Evolutionary conservation across 2,888 invertebrate species (phyloP), one percentile per base, ranked within the genome.

Genomic region (Machimus rusticus): DNA sequence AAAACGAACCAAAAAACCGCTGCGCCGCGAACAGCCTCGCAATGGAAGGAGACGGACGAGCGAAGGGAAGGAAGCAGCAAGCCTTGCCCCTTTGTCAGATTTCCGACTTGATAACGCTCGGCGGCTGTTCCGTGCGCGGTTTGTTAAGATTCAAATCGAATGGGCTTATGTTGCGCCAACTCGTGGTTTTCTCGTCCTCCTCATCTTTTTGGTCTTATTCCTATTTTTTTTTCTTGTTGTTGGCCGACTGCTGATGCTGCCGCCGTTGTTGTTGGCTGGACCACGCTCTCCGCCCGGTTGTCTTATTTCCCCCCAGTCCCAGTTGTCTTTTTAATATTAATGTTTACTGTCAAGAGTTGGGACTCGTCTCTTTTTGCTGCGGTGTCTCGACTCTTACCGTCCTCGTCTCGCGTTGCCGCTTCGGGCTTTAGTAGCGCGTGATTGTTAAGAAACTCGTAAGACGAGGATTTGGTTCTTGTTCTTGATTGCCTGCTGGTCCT

Each of bases 61-160:
- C 43, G 16, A 55, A 57, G 43, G 86, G 55, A 86, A 55, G 78
- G 78, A 78, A 82, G 82, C 74, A 76, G 77, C 84, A 88, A 78
- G 86, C 82, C 86, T 85, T 86, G 78, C 87, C 87, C 89, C 91
- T 92, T 92, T 92, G 91, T 91, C 90, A 92, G 92, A 92, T 92
- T 90, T 92, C 92, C 92, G 92, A 91, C 92, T 89, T 90, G 92
- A 92, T 92, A 92, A 92, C 90, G 90, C 85, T 88, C 89, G 87
- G 88, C 88, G 88, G 89, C 89, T 89, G 89, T 88, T 88, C 88
- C 89, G 57, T 89, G 89, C 89, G 88, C 85, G 74, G 85, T 85
- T 85, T 85, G 74, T 74, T 74, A 74, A 85, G 74, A 85, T 85
- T 85, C 85, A 85, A 85, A 85, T 85, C 74, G 85, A 51, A 85